Conservation (phyloP, 1,140 invertebrate species). For the Polypedilum pembai region DNA sequence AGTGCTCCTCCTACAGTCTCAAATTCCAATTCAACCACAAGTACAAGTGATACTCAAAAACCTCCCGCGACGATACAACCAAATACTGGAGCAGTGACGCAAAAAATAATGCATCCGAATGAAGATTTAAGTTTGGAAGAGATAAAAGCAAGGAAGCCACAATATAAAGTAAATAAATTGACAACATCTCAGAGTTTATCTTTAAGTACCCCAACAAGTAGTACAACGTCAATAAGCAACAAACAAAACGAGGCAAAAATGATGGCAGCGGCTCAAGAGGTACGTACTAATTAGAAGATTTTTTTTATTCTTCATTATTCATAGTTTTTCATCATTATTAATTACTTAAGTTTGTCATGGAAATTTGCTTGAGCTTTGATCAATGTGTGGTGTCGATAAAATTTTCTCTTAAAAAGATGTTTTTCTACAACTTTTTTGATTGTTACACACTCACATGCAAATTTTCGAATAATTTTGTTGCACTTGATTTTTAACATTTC, state of each 20-base stretch:
- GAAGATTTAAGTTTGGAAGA: slow-evolving; percentile 92
- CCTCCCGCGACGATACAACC: slow-evolving; percentile 66
- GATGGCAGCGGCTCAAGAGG: slow-evolving; percentile 31
- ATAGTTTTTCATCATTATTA: not conserved
- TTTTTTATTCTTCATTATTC: not conserved
- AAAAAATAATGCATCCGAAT: slow-evolving; percentile 85
- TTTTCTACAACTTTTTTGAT: not conserved
- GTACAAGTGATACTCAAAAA: slow-evolving; percentile 44
- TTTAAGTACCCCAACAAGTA: slow-evolving; percentile 41
- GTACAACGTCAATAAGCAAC: slow-evolving; percentile 42
- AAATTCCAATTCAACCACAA: slow-evolving; percentile 40
- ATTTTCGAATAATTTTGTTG: not conserved
- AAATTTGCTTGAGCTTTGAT: slow-evolving; percentile 22
- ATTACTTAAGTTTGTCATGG: not conserved
- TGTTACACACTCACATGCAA: slow-evolving; percentile 9
- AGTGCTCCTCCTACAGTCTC: slow-evolving; percentile 58
- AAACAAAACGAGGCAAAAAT: slow-evolving; percentile 34
- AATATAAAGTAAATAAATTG: slow-evolving; percentile 54
- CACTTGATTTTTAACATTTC: not conserved
- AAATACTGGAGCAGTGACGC: slow-evolving; percentile 69
- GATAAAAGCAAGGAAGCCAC: slow-evolving; percentile 64
- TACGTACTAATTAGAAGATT: not conserved
- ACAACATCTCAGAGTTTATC: slow-evolving; percentile 38
- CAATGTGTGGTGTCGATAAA: not conserved
- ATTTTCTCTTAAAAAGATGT: not conserved